phyloP scores from a whole-genome alignment of 2,797 vertebrate species.

The Anguilla megastoma region DNA sequence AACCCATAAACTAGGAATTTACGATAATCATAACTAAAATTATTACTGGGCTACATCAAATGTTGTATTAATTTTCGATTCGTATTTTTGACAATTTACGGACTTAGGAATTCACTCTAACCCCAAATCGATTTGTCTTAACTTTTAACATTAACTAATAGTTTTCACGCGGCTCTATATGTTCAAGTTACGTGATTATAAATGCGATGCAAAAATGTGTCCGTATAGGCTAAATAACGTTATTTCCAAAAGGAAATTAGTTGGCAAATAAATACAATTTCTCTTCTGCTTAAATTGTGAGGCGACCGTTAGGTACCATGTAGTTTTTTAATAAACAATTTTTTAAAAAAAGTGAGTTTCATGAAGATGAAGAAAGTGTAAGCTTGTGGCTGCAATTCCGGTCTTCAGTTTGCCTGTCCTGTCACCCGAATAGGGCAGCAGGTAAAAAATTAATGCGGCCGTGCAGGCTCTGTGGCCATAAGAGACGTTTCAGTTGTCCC shows the following conservation, averaged over 20 bases:
- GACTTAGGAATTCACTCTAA: neutral
- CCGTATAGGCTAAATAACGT: too few relatives aligned
- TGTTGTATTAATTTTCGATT: neutral
- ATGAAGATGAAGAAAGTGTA: neutral
- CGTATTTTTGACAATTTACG: neutral
- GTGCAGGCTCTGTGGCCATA: neutral
- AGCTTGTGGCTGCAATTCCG: neutral
- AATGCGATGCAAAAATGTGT: too few relatives aligned
- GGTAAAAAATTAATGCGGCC: neutral
- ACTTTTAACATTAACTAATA: too few relatives aligned
- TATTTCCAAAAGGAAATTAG: neutral
- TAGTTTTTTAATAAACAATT: neutral
- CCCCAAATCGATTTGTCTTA: neutral
- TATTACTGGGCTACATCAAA: neutral
- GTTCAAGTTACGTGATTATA: too few relatives aligned
- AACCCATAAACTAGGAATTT: neutral
- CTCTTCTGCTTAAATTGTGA: neutral
- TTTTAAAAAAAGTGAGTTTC: neutral
- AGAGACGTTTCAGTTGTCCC: neutral
- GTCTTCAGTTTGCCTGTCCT: slow-evolving; percentile 19
- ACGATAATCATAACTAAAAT: neutral
- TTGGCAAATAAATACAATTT: neutral
- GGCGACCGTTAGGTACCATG: neutral
- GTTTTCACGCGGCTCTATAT: too few relatives aligned
- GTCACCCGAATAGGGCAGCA: neutral